Base-by-base conservation (phyloP, 2,797 vertebrate species). In the Sebastes variabilis region DNA sequence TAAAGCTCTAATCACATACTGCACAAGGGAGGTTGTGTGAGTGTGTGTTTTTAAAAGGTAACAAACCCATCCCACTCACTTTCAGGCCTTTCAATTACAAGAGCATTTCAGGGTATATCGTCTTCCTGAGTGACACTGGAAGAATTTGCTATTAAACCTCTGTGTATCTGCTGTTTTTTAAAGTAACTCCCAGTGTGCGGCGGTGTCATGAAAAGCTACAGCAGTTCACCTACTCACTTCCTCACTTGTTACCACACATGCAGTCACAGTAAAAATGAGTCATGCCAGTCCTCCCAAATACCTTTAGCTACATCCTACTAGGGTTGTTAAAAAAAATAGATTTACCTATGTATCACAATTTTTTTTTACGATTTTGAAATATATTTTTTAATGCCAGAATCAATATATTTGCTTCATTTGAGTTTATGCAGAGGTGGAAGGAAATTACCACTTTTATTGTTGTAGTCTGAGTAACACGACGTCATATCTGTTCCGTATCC, bases 81-180 rank as follows among this genome's bases (percentile, higher is more conserved):
- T 61, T 66, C 4, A 54, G 77, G 62, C 62, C 60, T 81, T 85
- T 82, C 70, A 80, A 75, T 87, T 85, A 78, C 32, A 75, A 73
- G 74, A 80, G 30, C 30, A 59, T 52, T 74, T 81, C 74, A 22
- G 25, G 52, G 20, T 20, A 12, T 56, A 49, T 18, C 27, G 27
- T 77, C 67, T 72, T 56, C 11, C 65, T 54, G 62, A 87, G 70
- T 80, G 82, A 83, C 70, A 82, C 4, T 58, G n/a, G 38, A 66
- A 68, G 49, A 81, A 79, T 87, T 78, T 73, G 20, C 58, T 66
- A 74, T 84, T 83, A 85, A 75, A 80, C 27, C 27, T 77, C 46
- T 32, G 27, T 36, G 10, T 61, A 66, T 72, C 10, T 67, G n/a
- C 34, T 79, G 4, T 27, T 74, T 84, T 74, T 64, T 5, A 72